These are phyloP conservation scores for Muntiacus muntjak DNA, from an alignment of 2,113 vertebrate genomes.

Conservation along the genomic window DNA sequence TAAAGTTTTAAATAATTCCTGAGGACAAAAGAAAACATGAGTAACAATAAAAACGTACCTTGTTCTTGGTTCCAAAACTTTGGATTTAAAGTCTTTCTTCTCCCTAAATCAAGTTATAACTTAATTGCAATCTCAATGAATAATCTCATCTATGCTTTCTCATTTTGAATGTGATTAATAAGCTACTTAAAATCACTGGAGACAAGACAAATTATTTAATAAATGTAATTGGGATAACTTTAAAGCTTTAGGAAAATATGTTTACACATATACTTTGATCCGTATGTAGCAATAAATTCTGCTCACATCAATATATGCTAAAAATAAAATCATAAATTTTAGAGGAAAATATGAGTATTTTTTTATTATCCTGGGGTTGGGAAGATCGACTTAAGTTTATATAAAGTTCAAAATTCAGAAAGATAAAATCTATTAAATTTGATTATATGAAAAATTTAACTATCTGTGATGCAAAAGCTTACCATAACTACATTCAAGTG, in stretches of 20 bases:
- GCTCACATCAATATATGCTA: neutral
- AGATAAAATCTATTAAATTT: constrained; percentile 38
- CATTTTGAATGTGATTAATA: neutral
- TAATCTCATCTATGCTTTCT: neutral
- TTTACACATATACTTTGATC: neutral
- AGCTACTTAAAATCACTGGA: neutral
- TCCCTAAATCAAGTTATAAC: neutral
- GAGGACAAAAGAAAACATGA: neutral
- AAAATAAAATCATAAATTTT: constrained; percentile 26
- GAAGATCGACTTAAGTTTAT: neutral
- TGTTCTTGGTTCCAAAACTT: neutral
- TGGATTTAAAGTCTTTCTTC: neutral
- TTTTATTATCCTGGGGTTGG: neutral
- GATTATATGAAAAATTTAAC: constrained; percentile 24
- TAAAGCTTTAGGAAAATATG: neutral
- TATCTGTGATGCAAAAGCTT: neutral
- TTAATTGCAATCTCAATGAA: neutral
- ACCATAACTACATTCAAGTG: constrained; percentile 19
- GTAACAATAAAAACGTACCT: neutral
- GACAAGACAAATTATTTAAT: neutral
- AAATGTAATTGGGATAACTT: neutral
- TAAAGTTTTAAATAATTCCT: neutral
- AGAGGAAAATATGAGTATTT: neutral
- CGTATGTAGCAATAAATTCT: constrained; percentile 28
- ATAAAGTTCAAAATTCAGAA: constrained; percentile 38